phyloP scores from a whole-genome alignment of 2,888 invertebrate species.

The Mimachlamys varia region DNA sequence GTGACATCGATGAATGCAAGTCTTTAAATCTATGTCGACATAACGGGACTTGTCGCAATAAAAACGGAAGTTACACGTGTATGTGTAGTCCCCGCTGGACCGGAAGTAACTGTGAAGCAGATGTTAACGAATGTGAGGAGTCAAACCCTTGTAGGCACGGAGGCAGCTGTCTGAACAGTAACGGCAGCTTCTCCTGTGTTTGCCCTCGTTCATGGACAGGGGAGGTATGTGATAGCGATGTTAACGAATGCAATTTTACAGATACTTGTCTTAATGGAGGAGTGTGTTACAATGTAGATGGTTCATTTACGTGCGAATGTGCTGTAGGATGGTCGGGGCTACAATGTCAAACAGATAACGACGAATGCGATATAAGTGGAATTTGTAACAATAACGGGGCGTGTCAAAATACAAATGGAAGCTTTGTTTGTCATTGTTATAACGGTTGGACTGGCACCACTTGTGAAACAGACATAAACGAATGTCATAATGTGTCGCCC shows the following conservation, averaged over 20 bases:
- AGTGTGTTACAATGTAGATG: constrained; percentile 26
- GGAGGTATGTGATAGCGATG: background rate
- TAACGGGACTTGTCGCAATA: background rate
- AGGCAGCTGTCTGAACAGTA: background rate
- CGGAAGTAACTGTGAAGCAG: background rate
- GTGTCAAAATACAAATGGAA: constrained; percentile 37
- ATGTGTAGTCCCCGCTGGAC: background rate
- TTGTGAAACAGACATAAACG: background rate
- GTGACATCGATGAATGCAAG: background rate
- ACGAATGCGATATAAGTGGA: constrained; percentile 7
- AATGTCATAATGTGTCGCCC: background rate
- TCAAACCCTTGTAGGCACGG: background rate
- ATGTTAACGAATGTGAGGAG: background rate
- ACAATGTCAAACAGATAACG: constrained; percentile 37
- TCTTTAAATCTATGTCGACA: background rate
- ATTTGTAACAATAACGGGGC: constrained; percentile 40
- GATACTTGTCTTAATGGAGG: constrained; percentile 36
- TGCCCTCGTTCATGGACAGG: constrained; percentile 16
- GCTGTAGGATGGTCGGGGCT: constrained; percentile 26
- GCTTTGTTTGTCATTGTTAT: constrained; percentile 35
- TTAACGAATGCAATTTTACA: constrained; percentile 28
- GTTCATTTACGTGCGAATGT: constrained; percentile 38
- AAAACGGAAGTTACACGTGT: background rate
- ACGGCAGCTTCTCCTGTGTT: background rate
- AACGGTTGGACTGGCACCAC: constrained; percentile 34